Evolutionary conservation across 2,888 invertebrate species (phyloP).

Genomic region (Ophioninae sp.): DNA sequence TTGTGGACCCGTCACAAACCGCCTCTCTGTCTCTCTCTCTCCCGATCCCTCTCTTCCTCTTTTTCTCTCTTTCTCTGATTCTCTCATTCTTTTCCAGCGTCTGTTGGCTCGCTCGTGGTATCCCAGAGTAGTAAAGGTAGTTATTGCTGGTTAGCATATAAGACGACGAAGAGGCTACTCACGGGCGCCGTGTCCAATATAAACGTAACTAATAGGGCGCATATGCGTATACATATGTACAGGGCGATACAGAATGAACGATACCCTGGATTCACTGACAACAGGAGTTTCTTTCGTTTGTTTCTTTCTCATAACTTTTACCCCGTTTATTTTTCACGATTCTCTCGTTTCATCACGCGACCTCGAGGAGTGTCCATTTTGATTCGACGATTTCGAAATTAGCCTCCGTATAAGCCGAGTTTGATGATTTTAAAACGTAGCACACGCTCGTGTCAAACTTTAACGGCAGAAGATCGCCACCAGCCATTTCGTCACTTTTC

Average conservation of each 20-base stretch:
- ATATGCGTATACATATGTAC: slow-evolving; percentile 7
- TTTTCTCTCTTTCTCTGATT: not conserved
- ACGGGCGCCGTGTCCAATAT: slow-evolving; percentile 25
- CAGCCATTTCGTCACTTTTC: not conserved
- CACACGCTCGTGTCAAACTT: too few species aligned
- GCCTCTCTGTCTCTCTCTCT: slow-evolving; percentile 3
- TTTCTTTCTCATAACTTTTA: not conserved
- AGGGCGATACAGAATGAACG: slow-evolving; percentile 3
- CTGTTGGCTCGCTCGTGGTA: slow-evolving; percentile 48
- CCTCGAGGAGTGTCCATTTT: not conserved
- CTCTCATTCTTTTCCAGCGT: not conserved
- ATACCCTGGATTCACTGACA: not conserved
- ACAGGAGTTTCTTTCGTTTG: too few species aligned
- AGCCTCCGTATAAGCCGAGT: too few species aligned
- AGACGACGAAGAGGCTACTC: slow-evolving; percentile 42
- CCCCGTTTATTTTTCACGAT: not conserved
- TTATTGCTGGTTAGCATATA: slow-evolving; percentile 80
- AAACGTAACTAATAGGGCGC: slow-evolving; percentile 3
- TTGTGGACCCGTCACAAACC: slow-evolving; percentile 38
- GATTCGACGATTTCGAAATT: not conserved
- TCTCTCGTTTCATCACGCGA: not conserved
- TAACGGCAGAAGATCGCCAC: not conserved
- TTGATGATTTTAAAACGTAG: too few species aligned
- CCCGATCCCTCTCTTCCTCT: not conserved
- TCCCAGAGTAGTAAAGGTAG: slow-evolving; percentile 78